Base-by-base conservation (phyloP, 2,888 invertebrate species). In the Epinotia brunnichana region DNA sequence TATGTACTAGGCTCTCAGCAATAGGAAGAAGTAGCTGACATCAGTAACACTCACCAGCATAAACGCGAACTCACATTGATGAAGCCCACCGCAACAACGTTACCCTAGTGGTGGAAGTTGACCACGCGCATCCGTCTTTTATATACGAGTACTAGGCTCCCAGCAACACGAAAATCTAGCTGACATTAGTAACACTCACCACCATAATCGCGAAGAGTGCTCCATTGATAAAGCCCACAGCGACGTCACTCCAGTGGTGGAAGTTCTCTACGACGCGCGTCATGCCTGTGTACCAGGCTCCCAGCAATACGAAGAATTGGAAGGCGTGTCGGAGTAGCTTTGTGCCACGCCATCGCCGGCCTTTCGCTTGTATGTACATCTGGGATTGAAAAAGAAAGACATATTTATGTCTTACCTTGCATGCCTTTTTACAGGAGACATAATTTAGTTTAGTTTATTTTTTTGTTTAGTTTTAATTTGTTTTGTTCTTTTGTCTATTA, bases 61-160 rank as follows among this genome's bases (percentile, higher is more conserved):
- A 15, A 93, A 80, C 29, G 95, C 95, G 67, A 92, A 90, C 90
- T 44, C 96, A 24, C 96, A 13, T 96, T 91, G 7, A 90, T 74
- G 77, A 95, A 92, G 0, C 98, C 98, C n/a, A 94, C 95, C 1
- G 97, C 93, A 2, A 98, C 98, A 87, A n/a, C n/a, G n/a, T n/a
- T n/a, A n/a, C 96, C 96, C 96, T 97, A 97, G 83, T 98, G 98
- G 87, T 98, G 98, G 88, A 97, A 97, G 90, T 98, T 96, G 87
- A 98, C 97, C 13, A 98, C n/a, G 48, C 15, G 93, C 0, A 97
- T 95, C 85, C 9, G 9, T 35, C 0, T 9, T 7, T 35, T 35
- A 98, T 94, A 0, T 96, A 96, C 15, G 96, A 96, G 87, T 94
- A 96, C 94, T 96, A 95, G 2, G 97, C 96, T 75, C 95, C 91